phyloP scores from a whole-genome alignment of 1,140 invertebrate species.

The Drosophila elegans region DNA sequence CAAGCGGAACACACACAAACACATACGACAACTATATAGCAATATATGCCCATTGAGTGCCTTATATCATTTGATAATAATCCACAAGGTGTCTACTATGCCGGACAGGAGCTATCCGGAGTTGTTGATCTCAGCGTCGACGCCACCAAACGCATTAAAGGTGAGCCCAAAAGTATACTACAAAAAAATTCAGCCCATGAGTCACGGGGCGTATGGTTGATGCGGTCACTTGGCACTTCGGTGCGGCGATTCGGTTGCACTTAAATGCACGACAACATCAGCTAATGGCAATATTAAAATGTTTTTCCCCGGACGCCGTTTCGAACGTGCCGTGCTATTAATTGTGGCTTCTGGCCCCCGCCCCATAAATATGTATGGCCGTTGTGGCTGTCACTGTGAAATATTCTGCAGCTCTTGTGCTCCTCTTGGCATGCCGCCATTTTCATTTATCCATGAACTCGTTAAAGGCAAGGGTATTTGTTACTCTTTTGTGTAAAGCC shows the following conservation, averaged over 20 bases:
- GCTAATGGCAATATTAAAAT: constrained; percentile 53
- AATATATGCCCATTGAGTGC: constrained; percentile 85
- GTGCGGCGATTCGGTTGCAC: constrained; percentile 23
- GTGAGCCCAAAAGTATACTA: constrained; percentile 42
- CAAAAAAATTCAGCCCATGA: constrained; percentile 40
- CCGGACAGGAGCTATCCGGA: constrained; percentile 86
- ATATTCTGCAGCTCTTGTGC: constrained; percentile 19
- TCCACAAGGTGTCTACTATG: constrained; percentile 86
- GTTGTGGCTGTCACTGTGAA: constrained; percentile 12
- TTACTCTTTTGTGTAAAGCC: neutral
- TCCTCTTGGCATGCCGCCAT: constrained; percentile 75
- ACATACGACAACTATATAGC: constrained; percentile 61
- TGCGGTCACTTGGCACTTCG: constrained; percentile 23
- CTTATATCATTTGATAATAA: constrained; percentile 86
- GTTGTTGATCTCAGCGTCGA: constrained; percentile 83
- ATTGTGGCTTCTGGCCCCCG: constrained; percentile 32
- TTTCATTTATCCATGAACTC: constrained; percentile 80
- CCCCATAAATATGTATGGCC: neutral
- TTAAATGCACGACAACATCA: constrained; percentile 52
- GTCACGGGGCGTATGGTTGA: constrained; percentile 65
- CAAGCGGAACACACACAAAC: constrained; percentile 27
- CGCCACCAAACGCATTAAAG: constrained; percentile 81
- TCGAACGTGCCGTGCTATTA: constrained; percentile 57
- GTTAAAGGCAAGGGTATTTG: constrained; percentile 69
- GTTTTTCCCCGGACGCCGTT: constrained; percentile 45